Percentiles rank a stretch among this genome's conserved stretches.
phyloP scores from a whole-genome alignment of 2,113 vertebrate species.

The Orcinus orca region DNA sequence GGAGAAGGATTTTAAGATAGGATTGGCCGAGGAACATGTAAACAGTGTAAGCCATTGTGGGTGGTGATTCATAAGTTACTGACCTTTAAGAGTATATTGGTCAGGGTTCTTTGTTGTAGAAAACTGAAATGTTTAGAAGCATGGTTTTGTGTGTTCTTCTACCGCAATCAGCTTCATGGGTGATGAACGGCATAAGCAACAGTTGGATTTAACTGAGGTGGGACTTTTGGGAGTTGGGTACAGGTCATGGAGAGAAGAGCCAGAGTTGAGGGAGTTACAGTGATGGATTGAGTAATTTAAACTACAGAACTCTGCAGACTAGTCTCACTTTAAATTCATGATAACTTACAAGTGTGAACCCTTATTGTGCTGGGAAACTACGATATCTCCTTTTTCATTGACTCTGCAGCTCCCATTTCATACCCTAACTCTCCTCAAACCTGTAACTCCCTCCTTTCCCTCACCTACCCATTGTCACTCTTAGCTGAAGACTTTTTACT shows the following conservation, averaged over 20 bases:
- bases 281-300: neutral
- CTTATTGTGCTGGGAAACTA: neutral
- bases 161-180: neutral
- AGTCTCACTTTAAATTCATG: neutral
- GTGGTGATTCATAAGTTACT: neutral
- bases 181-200: neutral
- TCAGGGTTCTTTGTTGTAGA: neutral
- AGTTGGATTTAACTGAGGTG: neutral
- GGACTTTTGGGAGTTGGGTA: neutral
- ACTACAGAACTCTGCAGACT: neutral
- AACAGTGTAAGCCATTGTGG: neutral
- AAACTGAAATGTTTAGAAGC: neutral
- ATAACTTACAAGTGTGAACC: neutral
- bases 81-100: neutral
- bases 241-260: neutral
- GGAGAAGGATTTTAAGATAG: neutral
- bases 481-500: neutral
- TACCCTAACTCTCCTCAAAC: neutral
- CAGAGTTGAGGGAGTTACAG: neutral
- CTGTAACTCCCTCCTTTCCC: neutral
- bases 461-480: neutral
- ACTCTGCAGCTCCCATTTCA: neutral
- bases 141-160: neutral
- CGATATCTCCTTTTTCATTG: neutral
- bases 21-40: neutral